Base-by-base conservation (phyloP, 2,888 invertebrate species). In the Stenichneumon culpator region DNA sequence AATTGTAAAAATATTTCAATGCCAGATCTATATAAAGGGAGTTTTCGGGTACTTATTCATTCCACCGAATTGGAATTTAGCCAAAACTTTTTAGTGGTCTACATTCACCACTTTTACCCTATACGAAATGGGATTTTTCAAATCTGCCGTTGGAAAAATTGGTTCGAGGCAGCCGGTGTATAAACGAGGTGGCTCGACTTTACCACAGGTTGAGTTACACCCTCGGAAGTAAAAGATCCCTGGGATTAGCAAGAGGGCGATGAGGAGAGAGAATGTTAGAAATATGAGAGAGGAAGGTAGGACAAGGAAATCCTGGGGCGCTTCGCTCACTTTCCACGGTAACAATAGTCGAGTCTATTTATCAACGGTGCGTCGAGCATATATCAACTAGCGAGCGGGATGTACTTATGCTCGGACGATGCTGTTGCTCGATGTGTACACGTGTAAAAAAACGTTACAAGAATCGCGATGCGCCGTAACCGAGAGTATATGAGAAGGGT, bases 281-380 rank as follows among this genome's bases (percentile, higher is more conserved):
- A 74, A 74, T 19, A 57, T n/a, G 32, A 63, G 28, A 32, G 47
- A 14, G 52, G 75, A 70, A 79, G 50, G 68, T 68, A 75, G 75
- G 72, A 84, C 83, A 77, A 88, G 87, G 86, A 88, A 86, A 88
- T 86, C 87, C 84, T 81, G 86, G 74, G 81, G 85, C 74, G 86
- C 82, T 86, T 85, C 77, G 85, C 73, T 87, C 84, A 86, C 87
- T 88, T 88, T 88, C 87, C 87, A 80, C 78, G 82, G 79, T 86
- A 88, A 88, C 88, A 88, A 88, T 88, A 86, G 87, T 86, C 82
- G 82, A 78, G 87, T 84, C 88, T 86, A 88, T 88, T 88, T 88
- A 88, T 88, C 88, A 88, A 85, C 81, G 84, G 83, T 86, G 86
- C 86, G 84, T 86, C 84, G 84, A 65, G 83, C 86, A 88, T 88